Conservation (phyloP, 2,113 vertebrate genomes). For the Vulpes lagopus region DNA sequence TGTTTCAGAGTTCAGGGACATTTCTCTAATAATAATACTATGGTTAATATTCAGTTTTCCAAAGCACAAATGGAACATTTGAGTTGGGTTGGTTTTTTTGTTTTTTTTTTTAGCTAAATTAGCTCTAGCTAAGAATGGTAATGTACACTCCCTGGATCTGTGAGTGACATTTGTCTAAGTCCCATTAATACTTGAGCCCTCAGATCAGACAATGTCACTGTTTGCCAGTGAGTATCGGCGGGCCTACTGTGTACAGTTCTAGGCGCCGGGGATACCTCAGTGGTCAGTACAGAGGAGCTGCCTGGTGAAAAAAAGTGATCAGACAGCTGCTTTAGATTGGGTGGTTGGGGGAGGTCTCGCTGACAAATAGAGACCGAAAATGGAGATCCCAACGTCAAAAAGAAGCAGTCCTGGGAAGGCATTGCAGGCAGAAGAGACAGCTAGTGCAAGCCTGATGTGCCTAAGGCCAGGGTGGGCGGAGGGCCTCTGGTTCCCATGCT, state of each 20-base stretch:
- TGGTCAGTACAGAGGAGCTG: neutral
- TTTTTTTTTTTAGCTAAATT: slow-evolving; percentile 52
- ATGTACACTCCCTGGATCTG: slow-evolving; percentile 2
- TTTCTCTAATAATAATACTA: neutral
- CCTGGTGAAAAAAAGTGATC: neutral
- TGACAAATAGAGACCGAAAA: slow-evolving; percentile 2
- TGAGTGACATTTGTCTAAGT: slow-evolving; percentile 29
- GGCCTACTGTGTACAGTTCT: neutral
- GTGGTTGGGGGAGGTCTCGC: neutral
- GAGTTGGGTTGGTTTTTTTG: neutral
- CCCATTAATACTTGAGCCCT: slow-evolving; percentile 1
- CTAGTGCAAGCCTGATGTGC: neutral
- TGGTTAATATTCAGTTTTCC: slow-evolving; percentile 38
- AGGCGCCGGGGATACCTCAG: neutral
- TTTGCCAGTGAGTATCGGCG: neutral
- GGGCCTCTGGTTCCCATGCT: neutral
- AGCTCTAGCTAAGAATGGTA: neutral
- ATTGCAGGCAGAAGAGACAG: neutral
- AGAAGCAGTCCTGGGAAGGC: neutral
- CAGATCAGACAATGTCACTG: neutral
- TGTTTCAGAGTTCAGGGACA: slow-evolving; percentile 1
- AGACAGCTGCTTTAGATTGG: neutral
- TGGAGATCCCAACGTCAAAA: neutral
- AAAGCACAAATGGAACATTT: slow-evolving; percentile 29
- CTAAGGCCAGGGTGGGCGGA: neutral